phyloP scores from a whole-genome alignment of 2,113 vertebrate species.

The Phylloscopus whistleri region DNA sequence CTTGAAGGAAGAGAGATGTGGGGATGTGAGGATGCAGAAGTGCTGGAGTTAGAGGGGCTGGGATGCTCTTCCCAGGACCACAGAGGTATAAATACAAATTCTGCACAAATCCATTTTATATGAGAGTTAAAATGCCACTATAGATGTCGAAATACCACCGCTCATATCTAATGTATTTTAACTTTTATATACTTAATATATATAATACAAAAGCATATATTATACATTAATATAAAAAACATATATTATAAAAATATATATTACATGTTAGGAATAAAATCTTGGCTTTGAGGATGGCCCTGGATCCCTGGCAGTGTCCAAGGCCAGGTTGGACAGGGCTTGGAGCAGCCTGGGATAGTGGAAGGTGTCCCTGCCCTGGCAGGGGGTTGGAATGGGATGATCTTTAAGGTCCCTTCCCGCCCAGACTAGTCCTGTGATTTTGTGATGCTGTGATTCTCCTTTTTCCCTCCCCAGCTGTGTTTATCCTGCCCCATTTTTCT shows the following conservation, averaged over 20 bases:
- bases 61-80: not conserved
- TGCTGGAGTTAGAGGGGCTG: not conserved
- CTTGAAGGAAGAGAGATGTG: not conserved
- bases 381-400: not conserved
- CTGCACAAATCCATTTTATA: not conserved
- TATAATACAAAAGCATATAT: not conserved
- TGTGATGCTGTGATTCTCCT: not conserved
- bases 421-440: not conserved
- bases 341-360: not conserved
- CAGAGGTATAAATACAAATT: not conserved
- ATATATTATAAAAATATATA: not conserved
- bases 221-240: not conserved
- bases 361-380: not conserved
- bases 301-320: not conserved
- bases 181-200: not conserved
- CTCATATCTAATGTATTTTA: not conserved
- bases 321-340: fast-evolving
- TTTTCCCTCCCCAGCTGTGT: not conserved
- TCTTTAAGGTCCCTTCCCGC: not conserved
- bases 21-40: not conserved
- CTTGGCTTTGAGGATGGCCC: not conserved
- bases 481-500: not conserved
- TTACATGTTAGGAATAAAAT: not conserved
- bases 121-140: not conserved
- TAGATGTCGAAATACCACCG: fast-evolving